Conservation (phyloP, 2,113 vertebrate genomes). For the Oncorhynchus kisutch region DNA sequence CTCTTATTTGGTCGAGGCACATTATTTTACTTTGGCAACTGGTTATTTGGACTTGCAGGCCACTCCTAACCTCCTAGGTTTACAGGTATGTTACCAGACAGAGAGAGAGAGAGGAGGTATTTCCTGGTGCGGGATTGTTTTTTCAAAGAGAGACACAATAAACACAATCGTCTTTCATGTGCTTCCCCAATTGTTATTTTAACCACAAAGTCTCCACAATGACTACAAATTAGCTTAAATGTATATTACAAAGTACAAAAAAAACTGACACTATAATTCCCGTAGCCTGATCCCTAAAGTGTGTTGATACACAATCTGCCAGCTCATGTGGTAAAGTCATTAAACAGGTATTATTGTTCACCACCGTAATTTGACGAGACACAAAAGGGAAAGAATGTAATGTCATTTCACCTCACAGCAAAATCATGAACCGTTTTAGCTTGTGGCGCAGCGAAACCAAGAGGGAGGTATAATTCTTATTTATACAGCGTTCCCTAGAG, state of each 20-base stretch:
- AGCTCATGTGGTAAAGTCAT: conserved; percentile 85
- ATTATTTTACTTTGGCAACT: conserved; percentile 1
- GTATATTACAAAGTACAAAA: conserved; percentile 61
- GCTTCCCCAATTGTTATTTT: conserved; percentile 45
- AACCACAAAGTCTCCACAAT: conserved; percentile 29
- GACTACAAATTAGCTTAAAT: conserved; percentile 50
- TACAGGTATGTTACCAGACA: conserved; percentile 14
- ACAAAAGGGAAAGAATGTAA: conserved; percentile 87
- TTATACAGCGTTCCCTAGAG: conserved; percentile 86
- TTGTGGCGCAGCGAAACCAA: conserved; percentile 80
- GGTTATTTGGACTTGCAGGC: conserved; percentile 23
- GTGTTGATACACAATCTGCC: conserved; percentile 79
- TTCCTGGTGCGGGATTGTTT: conserved; percentile 23
- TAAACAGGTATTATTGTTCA: conserved; percentile 86
- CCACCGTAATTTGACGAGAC: conserved; percentile 86
- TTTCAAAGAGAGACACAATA: conserved; percentile 42
- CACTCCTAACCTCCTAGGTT: conserved; percentile 22
- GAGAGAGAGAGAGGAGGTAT: conserved; percentile 25
- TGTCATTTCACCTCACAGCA: conserved; percentile 89
- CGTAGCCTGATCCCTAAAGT: conserved; percentile 77
- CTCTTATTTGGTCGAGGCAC: conserved; percentile 24
- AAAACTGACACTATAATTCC: conserved; percentile 67
- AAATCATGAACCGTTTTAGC: conserved; percentile 87
- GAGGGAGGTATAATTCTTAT: conserved; percentile 84
- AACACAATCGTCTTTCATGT: conserved; percentile 49